These are phyloP conservation scores for Mastigias papua DNA, from an alignment of 30 jellyfish, hydroid and myxozoan genomes.

Conservation along the genomic window DNA sequence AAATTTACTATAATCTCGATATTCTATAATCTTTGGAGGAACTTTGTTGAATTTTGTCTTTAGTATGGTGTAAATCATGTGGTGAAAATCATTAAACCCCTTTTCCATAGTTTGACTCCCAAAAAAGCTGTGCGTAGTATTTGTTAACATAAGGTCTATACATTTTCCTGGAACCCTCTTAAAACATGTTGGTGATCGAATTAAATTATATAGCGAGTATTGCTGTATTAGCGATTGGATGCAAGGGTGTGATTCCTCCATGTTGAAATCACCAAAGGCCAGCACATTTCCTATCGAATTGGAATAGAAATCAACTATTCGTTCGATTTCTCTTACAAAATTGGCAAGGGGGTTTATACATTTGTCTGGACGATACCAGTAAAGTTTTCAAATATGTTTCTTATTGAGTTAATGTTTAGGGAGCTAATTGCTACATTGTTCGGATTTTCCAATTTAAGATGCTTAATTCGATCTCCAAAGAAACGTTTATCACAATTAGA, in stretches of 20 bases:
- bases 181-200: conserved; percentile 17
- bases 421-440: neutral
- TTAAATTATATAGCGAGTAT: neutral
- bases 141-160: conserved; percentile 20
- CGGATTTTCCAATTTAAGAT: neutral
- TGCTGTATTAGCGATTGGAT: neutral
- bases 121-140: neutral
- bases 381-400: neutral
- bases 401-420: neutral
- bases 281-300: neutral
- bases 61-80: conserved; percentile 4
- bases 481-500: neutral
- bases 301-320: neutral
- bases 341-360: conserved; percentile 30
- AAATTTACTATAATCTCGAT: neutral
- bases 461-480: neutral
- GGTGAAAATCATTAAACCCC: conserved; percentile 13
- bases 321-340: neutral
- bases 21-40: conserved; percentile 10
- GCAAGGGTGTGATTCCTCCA: conserved; percentile 16
- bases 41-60: neutral
- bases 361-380: neutral
- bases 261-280: conserved; percentile 39
- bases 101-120: neutral
- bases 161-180: conserved; percentile 4